Evolutionary conservation across 37 sponge, comb jelly and placozoan genomes (phyloP).

Genomic region (Chondrosia reniformis): DNA sequence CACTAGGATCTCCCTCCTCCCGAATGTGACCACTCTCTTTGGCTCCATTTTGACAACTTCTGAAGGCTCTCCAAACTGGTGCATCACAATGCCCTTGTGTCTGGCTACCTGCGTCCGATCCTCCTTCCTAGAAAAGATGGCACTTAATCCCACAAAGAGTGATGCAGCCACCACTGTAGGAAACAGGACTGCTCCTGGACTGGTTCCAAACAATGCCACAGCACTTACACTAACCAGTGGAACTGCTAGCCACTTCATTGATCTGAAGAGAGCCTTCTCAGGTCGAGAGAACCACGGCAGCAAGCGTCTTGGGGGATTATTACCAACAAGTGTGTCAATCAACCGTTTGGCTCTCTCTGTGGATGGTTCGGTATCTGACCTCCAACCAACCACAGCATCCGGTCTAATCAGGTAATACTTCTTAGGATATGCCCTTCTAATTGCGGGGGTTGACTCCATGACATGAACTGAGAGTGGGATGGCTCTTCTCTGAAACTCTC

Average conservation of each 20-base stretch:
- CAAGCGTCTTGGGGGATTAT: slow-evolving; percentile 6
- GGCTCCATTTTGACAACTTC: slow-evolving; percentile 45
- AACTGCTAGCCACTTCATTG: not conserved
- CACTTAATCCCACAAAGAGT: slow-evolving; percentile 3
- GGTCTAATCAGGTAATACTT: slow-evolving; percentile 77
- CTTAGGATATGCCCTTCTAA: slow-evolving; percentile 36
- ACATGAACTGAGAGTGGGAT: slow-evolving; percentile 26
- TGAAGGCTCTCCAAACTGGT: slow-evolving; percentile 40
- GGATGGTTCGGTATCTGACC: slow-evolving; percentile 62
- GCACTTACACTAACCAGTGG: slow-evolving; percentile 21
- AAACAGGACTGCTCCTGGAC: not conserved
- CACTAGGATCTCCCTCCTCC: slow-evolving; percentile 66
- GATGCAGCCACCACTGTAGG: slow-evolving; percentile 16
- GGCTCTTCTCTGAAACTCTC: slow-evolving; percentile 15
- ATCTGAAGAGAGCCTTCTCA: not conserved
- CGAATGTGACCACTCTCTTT: slow-evolving; percentile 29
- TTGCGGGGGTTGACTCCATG: slow-evolving; percentile 25
- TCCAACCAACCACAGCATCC: slow-evolving; percentile 72
- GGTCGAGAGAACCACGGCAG: not conserved
- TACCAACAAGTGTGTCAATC: slow-evolving; percentile 32
- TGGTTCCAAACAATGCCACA: not conserved
- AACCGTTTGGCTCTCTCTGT: slow-evolving; percentile 27
- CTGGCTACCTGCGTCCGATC: slow-evolving; percentile 41
- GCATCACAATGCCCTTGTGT: slow-evolving; percentile 40
- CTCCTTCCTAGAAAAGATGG: not conserved